Percentiles rank a stretch among this genome's conserved stretches.
Conservation (phyloP, 2,113 vertebrate genomes). For the Colistium nudipinnis region DNA sequence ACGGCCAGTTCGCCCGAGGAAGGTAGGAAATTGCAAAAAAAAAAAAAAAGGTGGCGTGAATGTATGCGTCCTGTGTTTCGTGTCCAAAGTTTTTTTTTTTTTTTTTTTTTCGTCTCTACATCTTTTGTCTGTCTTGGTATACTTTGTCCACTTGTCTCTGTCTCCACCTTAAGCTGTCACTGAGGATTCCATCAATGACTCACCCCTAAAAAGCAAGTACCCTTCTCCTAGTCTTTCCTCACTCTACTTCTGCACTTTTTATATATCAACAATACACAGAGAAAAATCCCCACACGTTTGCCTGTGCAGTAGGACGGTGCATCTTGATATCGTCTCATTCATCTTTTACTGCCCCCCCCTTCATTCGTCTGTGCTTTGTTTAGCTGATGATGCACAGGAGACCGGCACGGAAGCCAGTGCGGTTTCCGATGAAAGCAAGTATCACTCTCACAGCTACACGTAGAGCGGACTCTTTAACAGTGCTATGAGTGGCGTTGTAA, state of each 20-base stretch:
- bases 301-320: not conserved
- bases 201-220: slow-evolving; percentile 81
- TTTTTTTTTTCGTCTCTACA: slow-evolving; percentile 37
- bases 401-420: slow-evolving; percentile 65
- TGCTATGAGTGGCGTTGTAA: slow-evolving; percentile 46
- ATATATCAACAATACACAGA: slow-evolving; percentile 1
- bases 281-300: too few species aligned
- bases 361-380: slow-evolving; percentile 39
- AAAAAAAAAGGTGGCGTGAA: not conserved
- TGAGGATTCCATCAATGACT: slow-evolving; percentile 77
- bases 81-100: slow-evolving; percentile 26
- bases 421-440: slow-evolving; percentile 82
- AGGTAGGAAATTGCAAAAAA: too few species aligned
- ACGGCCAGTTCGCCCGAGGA: slow-evolving; percentile 80
- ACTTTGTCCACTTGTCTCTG: slow-evolving; percentile 53
- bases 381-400: slow-evolving; percentile 71
- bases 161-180: slow-evolving; percentile 73
- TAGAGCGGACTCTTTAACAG: slow-evolving; percentile 21
- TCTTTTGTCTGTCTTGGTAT: slow-evolving; percentile 37
- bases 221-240: slow-evolving; percentile 27
- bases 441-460: slow-evolving; percentile 42
- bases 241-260: not conserved
- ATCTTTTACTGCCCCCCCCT: slow-evolving; percentile 30
- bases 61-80: slow-evolving; percentile 8
- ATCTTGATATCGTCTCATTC: slow-evolving; percentile 11